Percentiles rank a stretch among this genome's conserved stretches.
phyloP scores from a whole-genome alignment of 1,140 invertebrate species.

The Scaptomyza hsui region DNA sequence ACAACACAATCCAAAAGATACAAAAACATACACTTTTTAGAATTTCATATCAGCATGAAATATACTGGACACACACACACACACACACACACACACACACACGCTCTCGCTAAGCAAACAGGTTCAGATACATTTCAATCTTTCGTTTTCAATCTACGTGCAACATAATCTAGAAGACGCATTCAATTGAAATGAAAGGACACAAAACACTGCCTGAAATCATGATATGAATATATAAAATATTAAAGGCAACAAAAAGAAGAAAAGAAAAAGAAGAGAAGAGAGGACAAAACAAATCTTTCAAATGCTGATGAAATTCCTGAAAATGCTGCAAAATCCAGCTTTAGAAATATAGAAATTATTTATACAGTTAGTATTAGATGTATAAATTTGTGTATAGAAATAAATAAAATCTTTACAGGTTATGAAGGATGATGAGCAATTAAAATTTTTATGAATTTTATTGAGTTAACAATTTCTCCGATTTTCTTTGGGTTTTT shows the following conservation, averaged over 20 bases:
- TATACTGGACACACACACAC: conserved; percentile 11
- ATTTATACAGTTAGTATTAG: conserved; percentile 6
- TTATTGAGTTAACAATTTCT: no score
- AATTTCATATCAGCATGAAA: conserved; percentile 68
- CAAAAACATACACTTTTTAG: conserved; percentile 37
- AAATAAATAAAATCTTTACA: neutral
- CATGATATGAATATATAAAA: conserved; percentile 78
- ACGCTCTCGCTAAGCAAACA: conserved; percentile 19
- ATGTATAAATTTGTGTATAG: neutral
- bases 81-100: conserved; percentile 5
- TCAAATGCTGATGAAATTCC: conserved; percentile 60
- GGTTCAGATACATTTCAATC: conserved; percentile 76
- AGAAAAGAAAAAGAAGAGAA: neutral
- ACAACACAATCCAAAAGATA: conserved; percentile 51
- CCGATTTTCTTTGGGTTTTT: no score
- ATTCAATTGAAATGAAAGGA: conserved; percentile 79
- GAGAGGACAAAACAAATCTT: conserved; percentile 11
- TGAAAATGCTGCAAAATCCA: neutral
- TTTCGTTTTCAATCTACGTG: conserved; percentile 73
- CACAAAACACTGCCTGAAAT: conserved; percentile 48
- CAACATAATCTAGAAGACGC: conserved; percentile 52
- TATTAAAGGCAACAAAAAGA: conserved; percentile 38
- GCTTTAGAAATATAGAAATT: conserved; percentile 1
- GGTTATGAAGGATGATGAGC: no score
- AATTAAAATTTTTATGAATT: no score